Base-by-base conservation (phyloP, 1,140 invertebrate species). In the Caenorhabditis inopinata region DNA sequence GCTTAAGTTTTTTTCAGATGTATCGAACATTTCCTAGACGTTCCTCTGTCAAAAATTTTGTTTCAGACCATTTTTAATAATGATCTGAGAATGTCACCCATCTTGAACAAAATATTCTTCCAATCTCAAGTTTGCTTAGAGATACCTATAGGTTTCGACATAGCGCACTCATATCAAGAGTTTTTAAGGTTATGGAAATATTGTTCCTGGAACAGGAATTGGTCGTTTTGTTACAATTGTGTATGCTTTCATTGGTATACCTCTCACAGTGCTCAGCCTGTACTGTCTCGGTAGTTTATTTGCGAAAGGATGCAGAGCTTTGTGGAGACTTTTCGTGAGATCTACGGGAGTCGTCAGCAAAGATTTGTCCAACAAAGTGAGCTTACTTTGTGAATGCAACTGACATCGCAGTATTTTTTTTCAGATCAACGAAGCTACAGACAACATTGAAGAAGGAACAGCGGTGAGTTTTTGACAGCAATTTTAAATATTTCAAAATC, bases 161-260 rank as follows among this genome's bases (percentile, higher is more conserved):
- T n/a, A n/a, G n/a, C n/a, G n/a, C n/a, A n/a, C n/a, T n/a, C n/a
- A n/a, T n/a, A n/a, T n/a, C n/a, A n/a, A n/a, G n/a, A n/a, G 38
- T 3, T 51, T 77, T 76, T 29, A 0, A 78, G 76, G 76, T 58
- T 78, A 78, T 53, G 76, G 76, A 35, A 78, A 78, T 23, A 78
- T 78, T n/a, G 58, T 48, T 12, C 47, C 47, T 48, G 47, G 74
- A 25, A 75, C 74, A 18, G 74, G 25, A 11, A 23, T 14, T 42
- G 80, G 80, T 11, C 48, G 75, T 0, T 38, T 77, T 9, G 16
- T 42, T 23, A 81, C 80, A 1, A 81, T 81, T 23, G 11, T 81
- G 0, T 81, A 81, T 27, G 62, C 80, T 1, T 81, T 81, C 74
- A 62, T 81, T 29, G 80, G 80, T 29, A 81, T 81, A 16, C 80